Conservation (phyloP, 2,113 vertebrate genomes). For the Hypanus sabinus region DNA sequence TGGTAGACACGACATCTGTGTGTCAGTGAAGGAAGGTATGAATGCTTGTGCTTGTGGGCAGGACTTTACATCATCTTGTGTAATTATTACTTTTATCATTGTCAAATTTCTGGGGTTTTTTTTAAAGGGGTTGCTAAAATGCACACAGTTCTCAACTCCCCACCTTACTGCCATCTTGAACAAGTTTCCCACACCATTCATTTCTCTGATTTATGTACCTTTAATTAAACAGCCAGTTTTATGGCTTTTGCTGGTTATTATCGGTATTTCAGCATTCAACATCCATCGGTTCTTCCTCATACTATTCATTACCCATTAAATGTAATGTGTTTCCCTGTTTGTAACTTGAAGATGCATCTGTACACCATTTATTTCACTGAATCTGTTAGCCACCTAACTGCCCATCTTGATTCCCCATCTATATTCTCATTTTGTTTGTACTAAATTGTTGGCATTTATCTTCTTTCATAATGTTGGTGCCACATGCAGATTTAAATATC, state of each 20-base stretch:
- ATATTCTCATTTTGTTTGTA: neutral
- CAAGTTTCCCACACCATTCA: neutral
- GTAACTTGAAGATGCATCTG: neutral
- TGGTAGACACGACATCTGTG: too few species aligned
- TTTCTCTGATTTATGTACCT: neutral
- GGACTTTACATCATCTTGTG: neutral
- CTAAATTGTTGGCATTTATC: neutral
- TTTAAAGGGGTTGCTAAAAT: neutral
- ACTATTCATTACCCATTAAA: neutral
- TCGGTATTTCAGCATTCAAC: neutral
- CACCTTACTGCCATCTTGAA: neutral
- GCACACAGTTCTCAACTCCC: neutral
- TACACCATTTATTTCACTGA: neutral
- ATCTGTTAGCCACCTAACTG: neutral
- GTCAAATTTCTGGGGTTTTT: neutral
- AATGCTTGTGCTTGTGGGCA: too few species aligned
- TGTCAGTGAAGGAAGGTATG: too few species aligned
- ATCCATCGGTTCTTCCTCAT: neutral
- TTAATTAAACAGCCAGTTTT: neutral
- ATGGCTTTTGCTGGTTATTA: neutral
- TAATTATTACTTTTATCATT: neutral
- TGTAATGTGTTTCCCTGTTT: neutral
- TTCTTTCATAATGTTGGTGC: neutral
- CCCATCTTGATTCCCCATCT: neutral
- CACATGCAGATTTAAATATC: neutral